Evolutionary conservation across 2,113 vertebrate genomes (phyloP), one percentile per base, ranked within the genome.

Genomic region (Mohoua ochrocephala): DNA sequence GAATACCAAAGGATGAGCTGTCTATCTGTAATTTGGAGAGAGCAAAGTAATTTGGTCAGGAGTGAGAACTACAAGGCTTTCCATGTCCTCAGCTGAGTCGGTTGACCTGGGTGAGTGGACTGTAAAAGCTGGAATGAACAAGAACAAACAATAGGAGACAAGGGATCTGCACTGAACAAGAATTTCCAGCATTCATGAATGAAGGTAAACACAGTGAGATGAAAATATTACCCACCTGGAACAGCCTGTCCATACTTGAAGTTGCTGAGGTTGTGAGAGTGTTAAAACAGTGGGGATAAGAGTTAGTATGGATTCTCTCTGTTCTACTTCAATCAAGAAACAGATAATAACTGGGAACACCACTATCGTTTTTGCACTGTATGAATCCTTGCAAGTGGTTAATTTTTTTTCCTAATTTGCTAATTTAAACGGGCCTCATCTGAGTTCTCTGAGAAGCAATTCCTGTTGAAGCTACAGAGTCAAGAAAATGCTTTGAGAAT

Each of bases 81-180:
- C 21, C n/a, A 20, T 31, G 23, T 65, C 63, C 67, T 52, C 59
- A 31, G 4, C 26, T 5, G 22, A 61, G 47, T 35, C 0, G 0
- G n/a, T 44, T 89, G 52, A 68, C n/a, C 10, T 53, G 37, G 4
- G 11, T 57, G 2, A 17, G 37, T 57, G 65, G 20, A 30, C 44
- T 45, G 52, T 45, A 70, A 77, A 31, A 86, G 21, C 30, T 84
- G 39, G 30, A 93, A 84, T 44, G 41, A 74, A 30, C 6, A 35
- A 67, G n/a, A 92, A 49, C 8, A 10, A 86, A 26, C 14, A 67
- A 39, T 11, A 64, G 21, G 24, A n/a, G 21, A 91, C 22, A 76
- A 65, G 8, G 28, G 10, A 59, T 65, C 33, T 74, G 17, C 33
- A 42, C 9, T 65, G 59, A 74, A 18, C 9, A 69, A 69, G 39